A percentile compares a stretch with the other conserved stretches of the same genome.
These are phyloP conservation scores for Heliconius ethilla DNA, from an alignment of 2,888 invertebrate species.

Conservation along the genomic window DNA sequence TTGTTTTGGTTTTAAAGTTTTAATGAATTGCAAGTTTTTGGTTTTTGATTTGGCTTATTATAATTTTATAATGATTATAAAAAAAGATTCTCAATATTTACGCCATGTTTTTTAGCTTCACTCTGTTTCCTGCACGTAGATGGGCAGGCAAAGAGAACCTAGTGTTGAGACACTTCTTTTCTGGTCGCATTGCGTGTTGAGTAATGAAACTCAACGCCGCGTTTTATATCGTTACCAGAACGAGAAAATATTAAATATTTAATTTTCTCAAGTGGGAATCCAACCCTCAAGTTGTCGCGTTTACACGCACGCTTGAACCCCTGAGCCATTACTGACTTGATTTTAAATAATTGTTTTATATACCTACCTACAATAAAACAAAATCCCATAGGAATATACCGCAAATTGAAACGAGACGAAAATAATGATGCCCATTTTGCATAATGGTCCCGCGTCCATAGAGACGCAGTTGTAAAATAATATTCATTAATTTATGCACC, in stretches of 20 bases:
- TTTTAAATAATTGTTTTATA: neutral
- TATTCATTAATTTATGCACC: constrained; percentile 51
- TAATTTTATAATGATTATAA: neutral
- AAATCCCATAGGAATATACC: neutral
- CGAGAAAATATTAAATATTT: too few species aligned
- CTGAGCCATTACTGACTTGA: too few species aligned
- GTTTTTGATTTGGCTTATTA: too few species aligned
- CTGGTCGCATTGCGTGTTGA: too few species aligned
- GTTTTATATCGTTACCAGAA: too few species aligned
- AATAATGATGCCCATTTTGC: constrained; percentile 26
- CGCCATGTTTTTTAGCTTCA: neutral
- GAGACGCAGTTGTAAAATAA: constrained; percentile 47
- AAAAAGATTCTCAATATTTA: neutral
- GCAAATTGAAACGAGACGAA: constrained; percentile 6
- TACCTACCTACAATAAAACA: neutral
- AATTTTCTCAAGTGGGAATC: too few species aligned
- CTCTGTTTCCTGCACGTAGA: neutral
- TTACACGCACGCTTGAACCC: too few species aligned
- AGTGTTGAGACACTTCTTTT: too few species aligned
- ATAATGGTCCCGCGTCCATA: constrained; percentile 23
- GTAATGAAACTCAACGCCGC: too few species aligned
- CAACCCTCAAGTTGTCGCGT: too few species aligned
- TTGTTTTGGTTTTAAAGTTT: constrained; percentile 8
- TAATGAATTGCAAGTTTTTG: neutral
- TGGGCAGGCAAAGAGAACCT: neutral